phyloP scores from a whole-genome alignment of 2,888 invertebrate species.

The Schrankia costaestrigalis region DNA sequence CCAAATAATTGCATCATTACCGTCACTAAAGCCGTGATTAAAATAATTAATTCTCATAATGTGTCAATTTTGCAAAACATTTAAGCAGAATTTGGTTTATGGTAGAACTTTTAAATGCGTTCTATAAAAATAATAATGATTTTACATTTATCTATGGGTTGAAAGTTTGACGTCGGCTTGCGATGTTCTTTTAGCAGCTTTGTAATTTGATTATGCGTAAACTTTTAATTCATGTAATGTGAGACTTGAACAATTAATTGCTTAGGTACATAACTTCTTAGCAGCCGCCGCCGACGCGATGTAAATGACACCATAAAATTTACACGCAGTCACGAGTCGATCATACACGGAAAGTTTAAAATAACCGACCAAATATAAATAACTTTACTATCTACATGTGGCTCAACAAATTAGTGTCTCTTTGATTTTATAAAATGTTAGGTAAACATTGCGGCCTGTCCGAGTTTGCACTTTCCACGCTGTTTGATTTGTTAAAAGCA shows the following conservation, averaged over 20 bases:
- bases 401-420: conserved; percentile 29
- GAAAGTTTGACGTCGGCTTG: conserved; percentile 4
- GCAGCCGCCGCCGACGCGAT: conserved; percentile 15
- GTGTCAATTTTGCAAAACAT: conserved; percentile 5
- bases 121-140: not conserved
- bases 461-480: conserved; percentile 39
- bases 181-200: conserved; percentile 3
- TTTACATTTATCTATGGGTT: conserved; percentile 1
- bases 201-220: conserved; percentile 11
- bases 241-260: conserved; percentile 26
- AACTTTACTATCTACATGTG: conserved; percentile 35
- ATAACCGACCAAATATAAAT: conserved; percentile 26
- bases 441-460: conserved; percentile 31
- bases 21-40: conserved; percentile 9
- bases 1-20: conserved; percentile 11
- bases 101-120: not conserved
- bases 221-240: conserved; percentile 15
- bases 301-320: conserved; percentile 13
- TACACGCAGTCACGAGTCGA: conserved; percentile 24
- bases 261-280: conserved; percentile 34
- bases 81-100: not conserved
- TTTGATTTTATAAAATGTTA: conserved; percentile 38
- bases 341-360: conserved; percentile 30
- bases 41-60: conserved; percentile 10
- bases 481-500: conserved; percentile 45